Percentiles rank a stretch among this genome's conserved stretches.
phyloP scores from a whole-genome alignment of 2,113 vertebrate species.

The Dinomys branickii region DNA sequence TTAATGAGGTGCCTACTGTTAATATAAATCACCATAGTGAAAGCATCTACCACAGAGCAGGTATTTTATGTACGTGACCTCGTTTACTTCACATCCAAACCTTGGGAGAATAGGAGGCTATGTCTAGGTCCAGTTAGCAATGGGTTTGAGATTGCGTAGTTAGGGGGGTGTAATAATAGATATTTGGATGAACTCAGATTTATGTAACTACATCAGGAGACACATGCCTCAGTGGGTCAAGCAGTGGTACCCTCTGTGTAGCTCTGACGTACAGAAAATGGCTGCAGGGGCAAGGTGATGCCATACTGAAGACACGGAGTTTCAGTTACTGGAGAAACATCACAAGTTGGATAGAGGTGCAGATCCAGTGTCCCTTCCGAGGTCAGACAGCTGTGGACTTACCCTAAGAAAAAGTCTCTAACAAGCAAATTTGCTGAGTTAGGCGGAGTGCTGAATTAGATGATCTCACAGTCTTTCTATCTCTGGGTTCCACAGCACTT shows the following conservation, averaged over 20 bases:
- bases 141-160: background rate
- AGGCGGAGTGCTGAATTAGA: background rate
- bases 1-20: too few species aligned
- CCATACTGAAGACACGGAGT: background rate
- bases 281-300: background rate
- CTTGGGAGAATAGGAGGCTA: background rate
- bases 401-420: background rate
- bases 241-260: background rate
- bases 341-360: background rate
- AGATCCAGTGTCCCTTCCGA: background rate
- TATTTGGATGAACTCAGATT: constrained; percentile 8
- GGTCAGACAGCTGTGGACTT: background rate
- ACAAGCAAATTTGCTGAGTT: background rate
- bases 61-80: background rate
- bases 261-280: background rate
- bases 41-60: background rate
- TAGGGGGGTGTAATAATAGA: background rate
- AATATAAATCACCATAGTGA: background rate
- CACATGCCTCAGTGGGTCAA: background rate
- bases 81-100: background rate
- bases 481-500: background rate
- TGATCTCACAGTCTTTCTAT: background rate
- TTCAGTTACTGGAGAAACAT: background rate
- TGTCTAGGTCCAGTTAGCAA: background rate
- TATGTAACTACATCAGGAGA: background rate